Evolutionary conservation across 2,888 invertebrate genomes (phyloP).

Genomic region (Boloria euphrosyne): DNA sequence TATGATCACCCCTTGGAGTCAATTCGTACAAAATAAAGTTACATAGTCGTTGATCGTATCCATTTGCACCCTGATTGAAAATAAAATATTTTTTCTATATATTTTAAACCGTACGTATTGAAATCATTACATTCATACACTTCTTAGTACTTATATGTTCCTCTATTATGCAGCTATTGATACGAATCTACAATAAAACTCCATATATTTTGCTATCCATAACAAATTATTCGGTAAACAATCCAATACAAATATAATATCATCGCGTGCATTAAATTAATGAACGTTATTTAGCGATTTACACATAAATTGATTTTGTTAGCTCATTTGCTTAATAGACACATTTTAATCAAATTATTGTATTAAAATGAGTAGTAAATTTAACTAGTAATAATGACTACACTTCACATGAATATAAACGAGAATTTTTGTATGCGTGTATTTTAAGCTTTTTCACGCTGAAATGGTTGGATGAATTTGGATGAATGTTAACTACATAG

Average conservation of each 20-base stretch:
- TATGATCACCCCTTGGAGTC: too few relatives aligned
- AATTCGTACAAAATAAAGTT: too few relatives aligned
- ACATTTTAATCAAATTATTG: constrained; percentile 5
- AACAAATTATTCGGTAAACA: constrained; percentile 13
- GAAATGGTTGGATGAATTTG: too few relatives aligned
- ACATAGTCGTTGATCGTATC: too few relatives aligned
- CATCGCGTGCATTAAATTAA: constrained; percentile 7
- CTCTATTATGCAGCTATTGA: constrained; percentile 2
- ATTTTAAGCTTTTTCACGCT: too few relatives aligned
- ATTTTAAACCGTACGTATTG: too few relatives aligned
- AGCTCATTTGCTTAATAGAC: background rate
- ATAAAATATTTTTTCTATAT: too few relatives aligned
- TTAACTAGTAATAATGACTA: background rate
- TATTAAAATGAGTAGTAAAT: background rate
- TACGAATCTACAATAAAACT: background rate
- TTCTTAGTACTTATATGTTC: too few relatives aligned
- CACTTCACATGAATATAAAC: background rate
- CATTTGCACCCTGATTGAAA: too few relatives aligned
- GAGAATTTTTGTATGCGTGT: too few relatives aligned
- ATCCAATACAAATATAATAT: constrained; percentile 7
- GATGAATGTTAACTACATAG: too few relatives aligned
- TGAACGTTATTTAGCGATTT: constrained; percentile 16
- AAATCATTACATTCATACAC: too few relatives aligned
- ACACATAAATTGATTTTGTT: constrained; percentile 17
- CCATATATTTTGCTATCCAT: constrained; percentile 1